Conservation (phyloP, 2,113 vertebrate species). For the Chloropsis hardwickii region DNA sequence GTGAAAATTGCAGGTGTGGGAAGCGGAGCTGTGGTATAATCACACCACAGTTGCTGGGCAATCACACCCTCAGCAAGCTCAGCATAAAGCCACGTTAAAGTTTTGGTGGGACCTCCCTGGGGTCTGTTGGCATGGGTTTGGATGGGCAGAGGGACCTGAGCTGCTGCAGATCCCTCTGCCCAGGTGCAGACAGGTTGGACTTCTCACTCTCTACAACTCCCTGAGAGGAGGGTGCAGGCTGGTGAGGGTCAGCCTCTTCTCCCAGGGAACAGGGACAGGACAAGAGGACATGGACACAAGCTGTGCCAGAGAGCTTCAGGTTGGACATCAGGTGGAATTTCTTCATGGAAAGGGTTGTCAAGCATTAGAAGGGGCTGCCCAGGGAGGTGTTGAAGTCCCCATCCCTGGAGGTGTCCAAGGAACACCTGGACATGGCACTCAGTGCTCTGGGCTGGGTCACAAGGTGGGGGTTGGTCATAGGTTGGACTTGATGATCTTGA, state of each 20-base stretch:
- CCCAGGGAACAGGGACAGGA: neutral
- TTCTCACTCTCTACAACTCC: rapidly evolving
- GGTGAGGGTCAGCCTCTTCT: neutral
- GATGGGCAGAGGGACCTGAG: neutral
- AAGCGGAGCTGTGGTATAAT: neutral
- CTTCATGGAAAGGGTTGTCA: rapidly evolving
- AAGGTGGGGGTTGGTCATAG: neutral
- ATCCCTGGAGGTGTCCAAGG: neutral
- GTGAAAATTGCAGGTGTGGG: constrained; percentile 24
- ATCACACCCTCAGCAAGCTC: neutral
- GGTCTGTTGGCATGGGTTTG: rapidly evolving
- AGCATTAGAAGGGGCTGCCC: neutral
- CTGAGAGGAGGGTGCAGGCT: neutral
- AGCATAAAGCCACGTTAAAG: rapidly evolving
- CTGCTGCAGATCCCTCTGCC: neutral
- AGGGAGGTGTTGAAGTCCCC: neutral
- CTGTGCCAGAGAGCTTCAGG: neutral
- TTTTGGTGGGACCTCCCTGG: neutral
- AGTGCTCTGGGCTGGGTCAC: neutral
- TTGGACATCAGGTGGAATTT: neutral
- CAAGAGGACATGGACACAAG: neutral
- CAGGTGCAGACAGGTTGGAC: neutral
- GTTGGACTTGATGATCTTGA: neutral
- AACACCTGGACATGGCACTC: rapidly evolving
- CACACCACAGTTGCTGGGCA: neutral